These are phyloP conservation scores for Menidia menidia DNA, from an alignment of 2,797 vertebrate species.

Conservation along the genomic window DNA sequence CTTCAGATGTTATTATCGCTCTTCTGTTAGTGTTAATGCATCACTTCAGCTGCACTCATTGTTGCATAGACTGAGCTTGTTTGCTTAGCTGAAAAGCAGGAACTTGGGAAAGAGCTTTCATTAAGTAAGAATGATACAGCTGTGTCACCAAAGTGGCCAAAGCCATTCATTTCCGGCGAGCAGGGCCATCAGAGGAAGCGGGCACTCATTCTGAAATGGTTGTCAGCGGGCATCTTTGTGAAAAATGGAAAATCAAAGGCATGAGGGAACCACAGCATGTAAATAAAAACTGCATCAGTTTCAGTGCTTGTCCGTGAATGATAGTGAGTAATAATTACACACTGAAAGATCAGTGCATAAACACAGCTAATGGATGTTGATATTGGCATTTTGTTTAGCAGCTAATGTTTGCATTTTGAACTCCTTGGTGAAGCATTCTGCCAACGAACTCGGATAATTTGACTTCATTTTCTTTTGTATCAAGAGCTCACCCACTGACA, in stretches of 20 bases:
- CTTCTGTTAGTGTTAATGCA: conserved; percentile 34
- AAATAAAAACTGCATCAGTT: conserved; percentile 16
- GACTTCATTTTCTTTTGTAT: conserved; percentile 1
- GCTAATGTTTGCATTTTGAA: conserved; percentile 7
- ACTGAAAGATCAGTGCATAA: conserved; percentile 26
- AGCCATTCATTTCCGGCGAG: conserved; percentile 44
- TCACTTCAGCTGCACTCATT: conserved; percentile 42
- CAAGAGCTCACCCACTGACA: conserved; percentile 4
- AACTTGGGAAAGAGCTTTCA: conserved; percentile 48
- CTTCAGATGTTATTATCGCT: conserved; percentile 25
- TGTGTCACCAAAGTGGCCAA: conserved; percentile 46
- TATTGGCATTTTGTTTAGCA: conserved; percentile 26
- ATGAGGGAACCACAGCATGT: neutral
- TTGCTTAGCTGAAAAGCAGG: conserved; percentile 39
- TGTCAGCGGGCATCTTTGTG: conserved; percentile 7
- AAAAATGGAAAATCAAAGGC: conserved; percentile 25
- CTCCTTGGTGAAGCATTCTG: neutral
- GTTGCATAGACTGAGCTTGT: conserved; percentile 41
- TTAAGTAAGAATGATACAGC: conserved; percentile 52
- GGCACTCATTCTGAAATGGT: conserved; percentile 24
- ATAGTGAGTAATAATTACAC: conserved; percentile 30
- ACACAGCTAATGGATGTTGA: conserved; percentile 3
- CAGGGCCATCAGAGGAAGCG: conserved; percentile 44
- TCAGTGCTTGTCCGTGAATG: neutral
- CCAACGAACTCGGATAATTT: neutral